A percentile compares a stretch with the other conserved stretches of the same genome.
Conservation (phyloP, 1,140 invertebrate species). For the Drosophila nigromelanica region DNA sequence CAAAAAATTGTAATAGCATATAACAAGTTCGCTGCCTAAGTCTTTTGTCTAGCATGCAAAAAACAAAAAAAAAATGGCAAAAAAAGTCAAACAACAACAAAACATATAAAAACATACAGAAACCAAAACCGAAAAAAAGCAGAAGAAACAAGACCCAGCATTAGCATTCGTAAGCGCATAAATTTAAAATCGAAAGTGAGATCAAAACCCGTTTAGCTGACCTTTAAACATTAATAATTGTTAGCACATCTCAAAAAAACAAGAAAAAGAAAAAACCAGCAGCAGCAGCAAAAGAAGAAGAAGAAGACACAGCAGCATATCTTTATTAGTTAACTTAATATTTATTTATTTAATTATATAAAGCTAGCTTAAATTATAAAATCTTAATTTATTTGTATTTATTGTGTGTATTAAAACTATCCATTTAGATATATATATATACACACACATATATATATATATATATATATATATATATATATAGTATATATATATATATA, state of each 20-base stretch:
- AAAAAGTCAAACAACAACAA: conserved; percentile 12
- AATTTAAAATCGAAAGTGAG: conserved; percentile 77
- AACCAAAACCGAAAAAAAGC: conserved; percentile 13
- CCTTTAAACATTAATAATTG: conserved; percentile 79
- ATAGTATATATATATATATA: background rate
- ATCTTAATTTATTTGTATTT: too few species aligned
- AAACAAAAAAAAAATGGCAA: background rate
- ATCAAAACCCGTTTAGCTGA: conserved; percentile 66
- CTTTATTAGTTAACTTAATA: background rate
- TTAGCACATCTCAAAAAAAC: conserved; percentile 64
- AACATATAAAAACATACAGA: background rate
- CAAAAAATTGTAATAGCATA: too few species aligned
- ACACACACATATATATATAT: background rate
- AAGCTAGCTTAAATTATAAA: too few species aligned
- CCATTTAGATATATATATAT: background rate
- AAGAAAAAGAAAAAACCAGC: conserved; percentile 4
- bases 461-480: background rate
- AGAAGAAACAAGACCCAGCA: conserved; percentile 27
- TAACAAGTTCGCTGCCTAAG: conserved; percentile 14
- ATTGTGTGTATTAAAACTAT: background rate
- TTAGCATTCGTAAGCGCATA: conserved; percentile 59
- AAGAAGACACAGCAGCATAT: conserved; percentile 7
- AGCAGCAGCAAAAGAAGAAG: background rate
- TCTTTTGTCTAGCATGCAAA: conserved; percentile 12
- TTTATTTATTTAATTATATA: background rate